A percentile compares a stretch with the other conserved stretches of the same genome.
These are phyloP conservation scores for Engraulis encrasicolus DNA, from an alignment of 2,113 vertebrate species.

Conservation along the genomic window DNA sequence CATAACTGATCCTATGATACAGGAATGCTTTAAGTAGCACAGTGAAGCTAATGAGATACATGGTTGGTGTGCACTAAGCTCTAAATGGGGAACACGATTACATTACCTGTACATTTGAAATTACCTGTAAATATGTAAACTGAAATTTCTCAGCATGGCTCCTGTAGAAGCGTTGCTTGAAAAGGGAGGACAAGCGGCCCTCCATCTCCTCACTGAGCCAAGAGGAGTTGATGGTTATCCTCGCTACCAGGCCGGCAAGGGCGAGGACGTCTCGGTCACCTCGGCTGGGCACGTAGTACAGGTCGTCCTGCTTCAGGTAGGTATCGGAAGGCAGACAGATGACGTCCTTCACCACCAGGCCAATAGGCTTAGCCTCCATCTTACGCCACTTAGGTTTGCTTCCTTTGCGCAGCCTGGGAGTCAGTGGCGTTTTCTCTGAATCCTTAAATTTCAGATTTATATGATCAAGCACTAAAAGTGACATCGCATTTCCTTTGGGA, in stretches of 20 bases:
- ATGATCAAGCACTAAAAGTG: neutral
- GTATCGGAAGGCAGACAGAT: neutral
- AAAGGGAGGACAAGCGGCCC: neutral
- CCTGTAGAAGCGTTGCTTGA: neutral
- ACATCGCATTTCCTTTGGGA: too few species aligned
- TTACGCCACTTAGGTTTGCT: neutral
- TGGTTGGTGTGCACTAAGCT: too few species aligned
- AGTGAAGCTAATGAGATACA: too few species aligned
- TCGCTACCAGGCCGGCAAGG: neutral
- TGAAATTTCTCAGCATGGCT: neutral
- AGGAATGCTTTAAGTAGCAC: too few species aligned
- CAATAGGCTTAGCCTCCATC: neutral
- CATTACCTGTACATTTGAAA: too few species aligned
- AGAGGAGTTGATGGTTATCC: neutral
- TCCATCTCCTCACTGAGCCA: neutral
- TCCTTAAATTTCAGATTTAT: neutral
- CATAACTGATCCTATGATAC: too few species aligned
- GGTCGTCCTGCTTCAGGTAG: neutral
- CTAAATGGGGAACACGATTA: neutral
- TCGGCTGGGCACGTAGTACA: neutral
- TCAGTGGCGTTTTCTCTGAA: neutral
- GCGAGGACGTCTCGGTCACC: neutral
- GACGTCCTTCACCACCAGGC: slow-evolving; percentile 3
- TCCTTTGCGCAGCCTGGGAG: neutral
- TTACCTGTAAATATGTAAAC: slow-evolving; percentile 11